phyloP scores from a whole-genome alignment of 2,888 invertebrate species.

The Lymantria monacha region DNA sequence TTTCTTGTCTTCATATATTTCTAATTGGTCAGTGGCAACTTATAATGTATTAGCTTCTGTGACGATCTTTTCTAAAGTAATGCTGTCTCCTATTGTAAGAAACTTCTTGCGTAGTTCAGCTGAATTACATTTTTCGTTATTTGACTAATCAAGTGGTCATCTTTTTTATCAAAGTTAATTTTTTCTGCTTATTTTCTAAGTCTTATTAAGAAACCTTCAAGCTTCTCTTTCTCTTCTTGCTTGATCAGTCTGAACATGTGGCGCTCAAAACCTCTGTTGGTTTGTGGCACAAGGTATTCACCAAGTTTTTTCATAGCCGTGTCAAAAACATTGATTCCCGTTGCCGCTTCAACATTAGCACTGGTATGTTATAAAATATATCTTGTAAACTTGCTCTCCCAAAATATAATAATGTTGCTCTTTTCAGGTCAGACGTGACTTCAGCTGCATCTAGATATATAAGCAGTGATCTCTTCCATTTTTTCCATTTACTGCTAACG shows the following conservation, averaged over 20 bases:
- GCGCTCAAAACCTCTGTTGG: conserved; percentile 14
- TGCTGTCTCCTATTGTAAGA: conserved; percentile 17
- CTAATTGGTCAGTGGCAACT: conserved; percentile 11
- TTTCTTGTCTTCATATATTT: background rate
- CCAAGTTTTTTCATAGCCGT: conserved; percentile 10
- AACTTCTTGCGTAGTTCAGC: conserved; percentile 23
- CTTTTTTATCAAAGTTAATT: conserved; percentile 19
- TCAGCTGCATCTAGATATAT: background rate
- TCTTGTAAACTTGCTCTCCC: background rate
- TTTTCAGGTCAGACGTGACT: background rate
- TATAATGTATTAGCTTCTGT: conserved; percentile 28
- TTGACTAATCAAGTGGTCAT: conserved; percentile 28
- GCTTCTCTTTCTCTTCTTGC: conserved; percentile 23
- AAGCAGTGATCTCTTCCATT: background rate
- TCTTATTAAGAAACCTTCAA: conserved; percentile 23
- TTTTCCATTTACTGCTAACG: no score
- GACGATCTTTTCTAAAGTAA: conserved; percentile 19
- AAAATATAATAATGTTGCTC: background rate
- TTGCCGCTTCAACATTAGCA: background rate
- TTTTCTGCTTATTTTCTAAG: conserved; percentile 22
- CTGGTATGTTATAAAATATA: conserved; percentile 11
- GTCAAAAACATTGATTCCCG: conserved; percentile 2
- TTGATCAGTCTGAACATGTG: conserved; percentile 17
- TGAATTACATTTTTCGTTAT: conserved; percentile 20
- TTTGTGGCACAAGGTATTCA: conserved; percentile 15